Evolutionary conservation across 2,888 invertebrate species (phyloP), one percentile per base, ranked within the genome.

Genomic region (Pantelozetes paolii): DNA sequence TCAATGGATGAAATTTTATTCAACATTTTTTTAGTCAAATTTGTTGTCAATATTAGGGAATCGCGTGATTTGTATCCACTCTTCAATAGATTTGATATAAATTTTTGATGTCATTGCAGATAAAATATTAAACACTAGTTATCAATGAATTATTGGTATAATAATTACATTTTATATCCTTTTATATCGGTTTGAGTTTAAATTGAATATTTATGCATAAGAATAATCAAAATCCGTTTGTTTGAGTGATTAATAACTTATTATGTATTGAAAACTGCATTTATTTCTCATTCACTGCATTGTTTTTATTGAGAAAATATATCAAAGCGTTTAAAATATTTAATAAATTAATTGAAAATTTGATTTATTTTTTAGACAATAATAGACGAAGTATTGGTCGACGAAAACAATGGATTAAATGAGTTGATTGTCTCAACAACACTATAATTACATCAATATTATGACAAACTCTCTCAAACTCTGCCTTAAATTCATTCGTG

Each of bases 401-500:
- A 1, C 13, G 23, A 23, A 23, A 23, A 50, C 23, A 54, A 54
- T 54, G 54, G 54, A 54, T 54, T 26, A 23, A 54, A 54, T 26
- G 54, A 54, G 54, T 54, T 54, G 23, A 54, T 54, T 23, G 54
- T 54, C 15, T 54, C 54, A 26, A 8, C 50, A 20, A 54, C 50
- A 50, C n/a, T 8, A 54, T 11, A 11, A 54, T 23, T 23, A 23
- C 54, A 54, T 54, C 54, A 54, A 54, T 54, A 67, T 67, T 67
- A 67, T 67, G 67, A 67, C 67, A 67, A 67, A 36, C 40, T 32
- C 62, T 62, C 18, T 1, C 32, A 8, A 54, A 6, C n/a, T 40
- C 32, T 40, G 67, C 67, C 42, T 42, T 40, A 67, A 13, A 32
- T 40, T 67, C 42, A 67, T 67, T 23, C 26, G 67, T 67, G 67